Conservation (phyloP, 2,888 invertebrate species). For the Sminthurides aquaticus region DNA sequence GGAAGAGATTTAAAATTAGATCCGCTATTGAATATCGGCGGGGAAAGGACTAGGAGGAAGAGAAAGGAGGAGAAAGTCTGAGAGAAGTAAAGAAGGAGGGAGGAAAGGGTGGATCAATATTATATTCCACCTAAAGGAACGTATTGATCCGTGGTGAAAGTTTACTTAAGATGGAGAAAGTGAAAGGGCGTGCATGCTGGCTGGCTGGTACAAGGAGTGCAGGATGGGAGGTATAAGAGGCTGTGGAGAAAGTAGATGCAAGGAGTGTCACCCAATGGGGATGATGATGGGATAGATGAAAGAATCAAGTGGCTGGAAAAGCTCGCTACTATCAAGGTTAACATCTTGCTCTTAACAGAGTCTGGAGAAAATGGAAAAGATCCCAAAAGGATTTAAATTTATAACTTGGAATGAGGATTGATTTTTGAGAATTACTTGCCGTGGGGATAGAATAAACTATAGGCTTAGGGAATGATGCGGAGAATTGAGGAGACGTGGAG, state of each 20-base stretch:
- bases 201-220: no score
- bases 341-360: neutral
- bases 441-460: no score
- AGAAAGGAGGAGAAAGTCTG: neutral
- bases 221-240: no score
- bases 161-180: neutral
- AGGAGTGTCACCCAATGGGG: neutral
- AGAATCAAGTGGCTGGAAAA: neutral
- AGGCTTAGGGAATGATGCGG: no score
- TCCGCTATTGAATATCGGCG: neutral
- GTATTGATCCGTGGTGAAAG: neutral
- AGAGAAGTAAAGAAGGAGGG: neutral
- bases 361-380: neutral
- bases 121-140: slow-evolving; percentile 4
- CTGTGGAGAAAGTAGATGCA: slow-evolving; percentile 4
- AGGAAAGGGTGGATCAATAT: slow-evolving; percentile 4
- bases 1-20: neutral
- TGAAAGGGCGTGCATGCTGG: no score
- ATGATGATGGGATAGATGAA: neutral
- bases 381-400: neutral
- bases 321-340: neutral
- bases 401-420: neutral
- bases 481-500: no score
- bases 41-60: neutral
- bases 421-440: no score